A percentile compares a stretch with the other conserved stretches of the same genome.
Conservation (phyloP, 1,140 invertebrate genomes). For the Ostrea denselamellosa region DNA sequence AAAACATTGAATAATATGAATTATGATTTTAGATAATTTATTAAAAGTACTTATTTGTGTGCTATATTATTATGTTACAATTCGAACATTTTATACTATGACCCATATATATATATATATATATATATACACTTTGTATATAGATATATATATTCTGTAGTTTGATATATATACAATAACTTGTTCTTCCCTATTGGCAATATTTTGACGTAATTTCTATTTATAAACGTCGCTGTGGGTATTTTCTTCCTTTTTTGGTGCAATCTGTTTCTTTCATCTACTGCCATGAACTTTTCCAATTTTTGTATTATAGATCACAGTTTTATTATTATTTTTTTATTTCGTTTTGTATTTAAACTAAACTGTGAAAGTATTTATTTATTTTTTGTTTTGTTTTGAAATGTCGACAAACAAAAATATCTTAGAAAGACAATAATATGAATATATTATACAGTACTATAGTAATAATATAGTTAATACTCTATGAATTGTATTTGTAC, state of each 20-base stretch:
- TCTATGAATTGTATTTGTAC: too few relatives aligned
- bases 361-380: too few relatives aligned
- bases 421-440: too few relatives aligned
- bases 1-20: too few relatives aligned
- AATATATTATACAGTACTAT: too few relatives aligned
- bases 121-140: not conserved
- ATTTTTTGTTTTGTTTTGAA: too few relatives aligned
- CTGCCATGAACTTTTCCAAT: not conserved
- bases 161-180: not conserved
- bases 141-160: not conserved
- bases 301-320: too few relatives aligned
- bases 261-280: not conserved
- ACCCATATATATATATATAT: not conserved
- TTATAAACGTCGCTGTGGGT: not conserved
- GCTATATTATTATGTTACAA: not conserved
- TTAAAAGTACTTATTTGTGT: not conserved
- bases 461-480: too few relatives aligned
- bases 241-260: constrained; percentile 9
- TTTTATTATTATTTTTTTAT: too few relatives aligned
- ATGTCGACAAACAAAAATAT: too few relatives aligned
- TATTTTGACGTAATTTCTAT: not conserved
- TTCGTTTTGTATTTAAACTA: too few relatives aligned
- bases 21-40: too few relatives aligned
- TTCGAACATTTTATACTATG: not conserved
- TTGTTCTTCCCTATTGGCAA: not conserved